Conservation (phyloP, 2,797 vertebrate species). For the Gephyroberyx darwinii region DNA sequence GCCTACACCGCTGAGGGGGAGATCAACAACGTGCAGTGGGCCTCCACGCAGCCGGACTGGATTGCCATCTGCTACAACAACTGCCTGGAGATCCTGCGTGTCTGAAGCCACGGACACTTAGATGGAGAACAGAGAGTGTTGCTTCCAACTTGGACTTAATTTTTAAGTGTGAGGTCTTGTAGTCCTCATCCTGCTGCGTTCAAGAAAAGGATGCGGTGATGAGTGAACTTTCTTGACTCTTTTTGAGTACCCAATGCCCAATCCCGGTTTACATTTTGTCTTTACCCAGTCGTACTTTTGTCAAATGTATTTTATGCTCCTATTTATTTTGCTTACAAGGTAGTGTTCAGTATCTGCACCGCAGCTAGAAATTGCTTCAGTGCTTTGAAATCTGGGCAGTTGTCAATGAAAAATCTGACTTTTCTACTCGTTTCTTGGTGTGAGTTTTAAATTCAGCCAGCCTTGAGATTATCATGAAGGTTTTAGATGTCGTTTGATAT, state of each 20-base stretch:
- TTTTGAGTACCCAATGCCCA: slow-evolving; percentile 41
- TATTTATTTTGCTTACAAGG: slow-evolving; percentile 75
- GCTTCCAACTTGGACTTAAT: slow-evolving; percentile 58
- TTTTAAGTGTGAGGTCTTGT: slow-evolving; percentile 19
- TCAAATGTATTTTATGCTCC: slow-evolving; percentile 58
- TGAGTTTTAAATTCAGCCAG: slow-evolving; percentile 52
- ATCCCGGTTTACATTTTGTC: slow-evolving; percentile 70
- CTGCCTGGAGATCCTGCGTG: slow-evolving; percentile 97
- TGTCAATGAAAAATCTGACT: slow-evolving; percentile 24
- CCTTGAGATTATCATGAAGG: slow-evolving; percentile 58
- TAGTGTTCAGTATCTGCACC: slow-evolving; percentile 53
- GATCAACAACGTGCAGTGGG: slow-evolving; percentile 99
- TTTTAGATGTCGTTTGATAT: slow-evolving; percentile 58
- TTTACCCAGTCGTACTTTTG: slow-evolving; percentile 46
- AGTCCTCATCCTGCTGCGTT: slow-evolving; percentile 41
- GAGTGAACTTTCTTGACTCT: slow-evolving; percentile 56
- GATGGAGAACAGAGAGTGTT: slow-evolving; percentile 12
- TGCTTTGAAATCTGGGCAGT: slow-evolving; percentile 37
- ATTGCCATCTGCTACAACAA: slow-evolving; percentile 98
- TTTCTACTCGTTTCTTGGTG: slow-evolving; percentile 49
- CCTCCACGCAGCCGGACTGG: slow-evolving; percentile 98
- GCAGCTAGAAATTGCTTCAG: slow-evolving; percentile 34
- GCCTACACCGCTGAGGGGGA: slow-evolving; percentile 98
- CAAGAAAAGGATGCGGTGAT: slow-evolving; percentile 39
- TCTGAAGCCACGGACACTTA: slow-evolving; percentile 78